Base-by-base conservation (phyloP, 92 coral and sea anemone genomes). In the Hydrozoanthus gracilis region DNA sequence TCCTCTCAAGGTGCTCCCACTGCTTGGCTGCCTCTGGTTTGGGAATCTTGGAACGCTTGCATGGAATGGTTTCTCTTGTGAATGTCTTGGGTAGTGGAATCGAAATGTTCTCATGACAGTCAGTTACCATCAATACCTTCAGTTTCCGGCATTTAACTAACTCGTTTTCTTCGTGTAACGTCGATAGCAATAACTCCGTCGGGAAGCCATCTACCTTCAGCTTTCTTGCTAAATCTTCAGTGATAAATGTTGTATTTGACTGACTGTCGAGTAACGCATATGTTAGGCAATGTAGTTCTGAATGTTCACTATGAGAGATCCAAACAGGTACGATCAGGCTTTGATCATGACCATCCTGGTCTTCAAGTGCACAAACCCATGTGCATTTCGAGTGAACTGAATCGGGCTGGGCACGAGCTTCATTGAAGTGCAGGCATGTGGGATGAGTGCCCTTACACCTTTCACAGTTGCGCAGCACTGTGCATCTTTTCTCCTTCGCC, bases 401-500 rank as follows among this genome's bases (percentile, higher is more conserved):
- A 54, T 76, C 49, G n/a, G 66, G 66, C 82, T 76, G 82, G 6
- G 66, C 82, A 51, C 56, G 49, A n/a, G 54, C 44, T 48, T 76
- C 84, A 49, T 86, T 73, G 3, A 61, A 13, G 72, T 92, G 91
- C 44, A 89, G 87, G 46, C 92, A 92, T 14, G 80, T 86, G 58
- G 87, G 89, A 52, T 92, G 95, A 44, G 39, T 27, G 15, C 71
- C 79, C 17, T 73, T 73, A 64, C 92, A 89, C 45, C 50, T n/a
- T 2, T 73, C 79, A 86, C 92, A 89, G 47, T 44, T 78, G 11
- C 46, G 7, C 45, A 14, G 58, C 14, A 51, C 65, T 6, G 39
- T 71, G 68, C 90, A 86, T 14, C 86, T 92, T 35, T 89, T 87
- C 45, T 90, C 78, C 83, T 90, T 90, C 12, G 87, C 82, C 89